Evolutionary conservation across 1,140 invertebrate genomes (phyloP), one percentile per base, ranked within the genome.

Genomic region (Meloidogyne exigua): DNA sequence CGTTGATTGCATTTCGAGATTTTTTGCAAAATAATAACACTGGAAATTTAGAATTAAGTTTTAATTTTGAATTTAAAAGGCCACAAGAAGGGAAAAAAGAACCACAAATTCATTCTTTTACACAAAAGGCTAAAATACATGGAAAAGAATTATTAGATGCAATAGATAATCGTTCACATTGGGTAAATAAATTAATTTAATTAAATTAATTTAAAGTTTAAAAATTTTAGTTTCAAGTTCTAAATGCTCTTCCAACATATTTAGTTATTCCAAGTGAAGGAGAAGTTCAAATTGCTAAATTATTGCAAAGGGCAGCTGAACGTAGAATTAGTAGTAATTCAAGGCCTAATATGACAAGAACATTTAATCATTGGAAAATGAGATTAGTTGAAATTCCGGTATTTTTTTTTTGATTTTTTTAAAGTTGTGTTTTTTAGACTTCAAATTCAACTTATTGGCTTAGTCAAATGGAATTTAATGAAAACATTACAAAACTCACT

Each of bases 211-310:
- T 23, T 23, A 23, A 32, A 25, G 75, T 32, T 74, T n/a, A 71
- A 13, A 69, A 18, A 21, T 49, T 42, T 76, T 9, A 81, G 81
- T 25, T 82, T 25, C n/a, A 36, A 23, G 67, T 85, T 26, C 26
- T 49, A 15, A n/a, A 62, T 26, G 75, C 78, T 28, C 39, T 85
- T 4, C 83, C 83, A 2, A 71, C 76, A 21, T 85, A 72, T 68
- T 62, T 84, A 7, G 69, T 73, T 23, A 80, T 86, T 13, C 85
- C 85, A 18, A 86, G 85, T 71, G 80, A 87, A 75, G 85, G 84
- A 28, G 77, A 88, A 76, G 75, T 87, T 7, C 67, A 75, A 75
- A 25, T 68, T 13, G 82, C 82, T 10, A 66, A 49, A 18, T 36
- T 76, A 68, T 42, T 76, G n/a, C 42, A 75, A 42, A 26, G 36